phyloP scores from a whole-genome alignment of 2,113 vertebrate genomes.

The Plestiodon gilberti region DNA sequence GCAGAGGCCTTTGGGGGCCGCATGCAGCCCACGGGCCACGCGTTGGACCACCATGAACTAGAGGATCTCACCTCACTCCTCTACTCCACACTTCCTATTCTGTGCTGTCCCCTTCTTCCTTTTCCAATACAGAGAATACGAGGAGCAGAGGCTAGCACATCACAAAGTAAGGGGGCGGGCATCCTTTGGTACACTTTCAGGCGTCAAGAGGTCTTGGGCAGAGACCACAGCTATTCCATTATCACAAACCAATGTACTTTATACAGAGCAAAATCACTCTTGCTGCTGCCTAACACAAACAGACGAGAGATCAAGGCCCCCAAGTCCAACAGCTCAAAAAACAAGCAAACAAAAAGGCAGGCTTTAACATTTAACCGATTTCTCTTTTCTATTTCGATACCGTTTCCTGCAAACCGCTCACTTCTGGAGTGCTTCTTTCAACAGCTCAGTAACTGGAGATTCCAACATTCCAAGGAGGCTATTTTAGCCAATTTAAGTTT shows the following conservation, averaged over 20 bases:
- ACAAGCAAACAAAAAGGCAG: neutral
- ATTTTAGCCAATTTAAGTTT: constrained; percentile 14
- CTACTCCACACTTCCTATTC: too few relatives aligned
- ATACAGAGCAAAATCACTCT: constrained; percentile 4
- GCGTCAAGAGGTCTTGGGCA: too few relatives aligned
- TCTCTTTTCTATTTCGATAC: constrained; percentile 6
- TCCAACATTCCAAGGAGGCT: neutral
- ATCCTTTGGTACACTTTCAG: too few relatives aligned
- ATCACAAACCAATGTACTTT: neutral
- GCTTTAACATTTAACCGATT: neutral
- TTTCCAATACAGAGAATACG: too few relatives aligned
- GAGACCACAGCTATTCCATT: neutral
- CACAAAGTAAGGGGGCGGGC: too few relatives aligned
- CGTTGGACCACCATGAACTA: too few relatives aligned
- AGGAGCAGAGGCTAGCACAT: too few relatives aligned
- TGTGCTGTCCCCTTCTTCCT: too few relatives aligned
- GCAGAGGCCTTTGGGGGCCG: too few relatives aligned
- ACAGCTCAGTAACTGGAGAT: constrained; percentile 18
- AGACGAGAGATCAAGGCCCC: neutral
- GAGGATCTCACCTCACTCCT: too few relatives aligned
- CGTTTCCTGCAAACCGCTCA: neutral
- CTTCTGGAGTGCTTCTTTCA: neutral
- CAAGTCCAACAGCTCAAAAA: neutral
- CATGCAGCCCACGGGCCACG: too few relatives aligned
- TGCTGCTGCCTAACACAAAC: neutral